A percentile compares a stretch with the other conserved stretches of the same genome.
Conservation (phyloP, 2,888 invertebrate species). For the Osmoderma eremita region DNA sequence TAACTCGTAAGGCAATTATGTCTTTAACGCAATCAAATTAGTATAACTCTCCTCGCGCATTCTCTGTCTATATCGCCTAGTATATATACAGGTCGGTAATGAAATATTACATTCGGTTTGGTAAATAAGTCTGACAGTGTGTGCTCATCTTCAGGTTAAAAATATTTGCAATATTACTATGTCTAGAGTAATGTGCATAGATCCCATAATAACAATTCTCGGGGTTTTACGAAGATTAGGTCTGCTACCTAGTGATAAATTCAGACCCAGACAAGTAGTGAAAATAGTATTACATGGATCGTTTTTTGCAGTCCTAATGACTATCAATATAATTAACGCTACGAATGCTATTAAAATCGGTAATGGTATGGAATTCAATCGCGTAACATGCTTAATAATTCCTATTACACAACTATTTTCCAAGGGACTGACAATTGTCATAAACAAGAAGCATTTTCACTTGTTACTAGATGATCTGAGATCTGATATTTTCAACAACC, state of each 20-base stretch:
- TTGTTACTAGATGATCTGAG: background rate
- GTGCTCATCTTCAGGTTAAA: background rate
- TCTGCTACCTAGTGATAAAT: background rate
- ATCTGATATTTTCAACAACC: conserved; percentile 3
- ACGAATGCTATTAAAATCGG: background rate
- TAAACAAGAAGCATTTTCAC: background rate
- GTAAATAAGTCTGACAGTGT: background rate
- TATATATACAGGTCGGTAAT: no score
- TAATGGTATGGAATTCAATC: background rate
- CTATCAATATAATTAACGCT: background rate
- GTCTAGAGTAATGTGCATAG: conserved; percentile 3
- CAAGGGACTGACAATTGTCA: background rate
- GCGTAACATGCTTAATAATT: background rate
- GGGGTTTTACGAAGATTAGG: background rate
- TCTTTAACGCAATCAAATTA: no score
- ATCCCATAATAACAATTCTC: background rate
- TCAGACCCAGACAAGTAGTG: background rate
- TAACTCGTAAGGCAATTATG: no score
- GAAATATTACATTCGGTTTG: no score
- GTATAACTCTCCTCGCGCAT: no score
- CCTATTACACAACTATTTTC: background rate
- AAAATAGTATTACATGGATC: background rate
- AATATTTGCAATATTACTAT: background rate
- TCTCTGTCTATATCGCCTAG: no score
- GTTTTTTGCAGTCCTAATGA: background rate